Conservation (phyloP, 2,113 vertebrate species). For the Spizaetus ornatus region DNA sequence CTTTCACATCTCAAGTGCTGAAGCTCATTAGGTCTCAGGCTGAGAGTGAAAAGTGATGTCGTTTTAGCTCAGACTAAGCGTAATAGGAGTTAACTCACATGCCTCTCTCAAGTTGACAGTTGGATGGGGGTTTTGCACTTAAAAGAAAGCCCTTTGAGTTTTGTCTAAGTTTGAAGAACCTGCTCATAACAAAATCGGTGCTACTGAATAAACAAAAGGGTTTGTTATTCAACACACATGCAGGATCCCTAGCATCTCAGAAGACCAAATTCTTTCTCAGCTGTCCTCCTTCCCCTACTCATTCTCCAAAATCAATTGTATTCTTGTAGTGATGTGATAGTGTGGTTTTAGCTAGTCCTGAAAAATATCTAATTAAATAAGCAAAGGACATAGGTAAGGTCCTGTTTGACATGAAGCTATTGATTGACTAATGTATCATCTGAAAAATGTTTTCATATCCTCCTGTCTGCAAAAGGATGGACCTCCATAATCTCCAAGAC, state of each 20-base stretch:
- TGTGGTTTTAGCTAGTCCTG: not conserved
- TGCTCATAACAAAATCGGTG: not conserved
- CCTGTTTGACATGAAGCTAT: not conserved
- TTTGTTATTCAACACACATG: not conserved
- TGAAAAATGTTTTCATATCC: not conserved
- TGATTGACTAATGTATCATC: not conserved
- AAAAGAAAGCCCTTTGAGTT: not conserved
- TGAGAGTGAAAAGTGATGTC: conserved; percentile 19
- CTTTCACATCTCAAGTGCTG: conserved; percentile 43
- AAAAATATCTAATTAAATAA: not conserved
- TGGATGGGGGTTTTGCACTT: not conserved
- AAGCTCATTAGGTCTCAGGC: conserved; percentile 24
- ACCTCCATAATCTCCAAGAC: not conserved
- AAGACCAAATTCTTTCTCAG: not conserved
- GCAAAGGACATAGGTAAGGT: not conserved
- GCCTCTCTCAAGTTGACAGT: not conserved
- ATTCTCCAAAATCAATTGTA: not conserved
- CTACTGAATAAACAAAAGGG: not conserved
- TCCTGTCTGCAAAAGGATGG: not conserved
- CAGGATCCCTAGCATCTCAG: not conserved
- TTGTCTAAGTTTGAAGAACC: not conserved
- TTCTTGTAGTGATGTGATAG: not conserved
- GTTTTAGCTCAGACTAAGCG: not conserved
- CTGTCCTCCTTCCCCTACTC: not conserved
- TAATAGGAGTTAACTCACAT: not conserved